Evolutionary conservation across 1,140 invertebrate species (phyloP), one percentile per base, ranked within the genome.

Genomic region (Rhagoletis zephyria): DNA sequence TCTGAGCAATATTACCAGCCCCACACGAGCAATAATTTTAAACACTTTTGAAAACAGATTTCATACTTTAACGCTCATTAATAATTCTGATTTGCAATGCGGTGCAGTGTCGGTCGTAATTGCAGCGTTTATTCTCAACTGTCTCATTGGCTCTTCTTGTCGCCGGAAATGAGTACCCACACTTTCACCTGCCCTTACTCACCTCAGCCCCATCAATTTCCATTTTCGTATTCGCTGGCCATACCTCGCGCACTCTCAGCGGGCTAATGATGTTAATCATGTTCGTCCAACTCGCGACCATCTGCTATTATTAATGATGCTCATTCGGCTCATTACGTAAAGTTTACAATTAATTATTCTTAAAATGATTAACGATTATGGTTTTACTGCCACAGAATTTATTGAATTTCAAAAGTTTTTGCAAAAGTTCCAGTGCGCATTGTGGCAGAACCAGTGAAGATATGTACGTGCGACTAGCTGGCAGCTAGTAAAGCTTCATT

Each of bases 331-430:
- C 74, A 81, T 81, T 81, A 81, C 42, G 74, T 81, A 85, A 85
- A 85, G 85, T 85, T 85, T 63, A 85, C 85, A 85, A 85, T 85
- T 85, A 85, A 85, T 85, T 85, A 85, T 85, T 19, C 85, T 63
- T 63, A 9, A 85, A 85, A 85, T 85, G 85, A 85, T 85, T 85
- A 85, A 85, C 59, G 59, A 85, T 85, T 85, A 85, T 85, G 85
- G 85, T 85, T 85, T 81, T 56, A 81, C 48, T 81, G 74, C 48
- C 45, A 81, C 74, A 81, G 16, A 81, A 63, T 63, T 85, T 85
- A 85, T 85, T 85, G 85, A 85, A 85, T 61, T 85, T 40, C 85
- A 85, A 85, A 85, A 85, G 85, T 85, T 85, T 85, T 14, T 2
- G 3, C 14, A 81, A 81, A 30, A 81, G 74, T 81, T 51, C 74